phyloP scores from a whole-genome alignment of 1,140 invertebrate species.

The Drosophila pallidifrons region DNA sequence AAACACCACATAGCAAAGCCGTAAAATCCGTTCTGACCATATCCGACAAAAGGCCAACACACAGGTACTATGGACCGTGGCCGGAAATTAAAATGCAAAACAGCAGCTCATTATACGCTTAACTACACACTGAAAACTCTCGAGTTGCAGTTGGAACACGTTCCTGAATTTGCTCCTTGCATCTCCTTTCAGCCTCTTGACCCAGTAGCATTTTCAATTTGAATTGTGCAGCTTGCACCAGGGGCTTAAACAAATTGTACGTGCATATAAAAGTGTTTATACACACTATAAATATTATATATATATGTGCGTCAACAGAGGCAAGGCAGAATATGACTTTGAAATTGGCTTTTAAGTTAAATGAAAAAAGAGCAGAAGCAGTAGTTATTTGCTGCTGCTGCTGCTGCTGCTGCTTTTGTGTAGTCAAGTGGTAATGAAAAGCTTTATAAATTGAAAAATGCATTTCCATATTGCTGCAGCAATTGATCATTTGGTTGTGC shows the following conservation, averaged over 20 bases:
- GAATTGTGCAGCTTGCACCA: constrained; percentile 13
- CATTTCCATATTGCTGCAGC: not conserved
- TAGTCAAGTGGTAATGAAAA: not conserved
- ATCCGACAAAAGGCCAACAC: constrained; percentile 23
- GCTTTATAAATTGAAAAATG: not conserved
- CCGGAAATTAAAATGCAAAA: constrained; percentile 83
- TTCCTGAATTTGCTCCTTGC: constrained; percentile 8
- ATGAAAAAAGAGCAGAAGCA: not conserved
- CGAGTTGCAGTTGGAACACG: constrained; percentile 1
- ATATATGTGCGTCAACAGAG: too few relatives aligned
- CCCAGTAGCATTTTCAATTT: constrained; percentile 10
- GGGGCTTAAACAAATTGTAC: not conserved
- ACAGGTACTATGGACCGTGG: constrained; percentile 25
- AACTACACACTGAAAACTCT: constrained; percentile 55
- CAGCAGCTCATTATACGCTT: constrained; percentile 80
- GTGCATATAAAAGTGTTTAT: not conserved
- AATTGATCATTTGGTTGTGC: constrained; percentile 1
- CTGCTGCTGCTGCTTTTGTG: not conserved
- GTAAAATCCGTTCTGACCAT: constrained; percentile 54
- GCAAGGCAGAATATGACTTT: too few relatives aligned
- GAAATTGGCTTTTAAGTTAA: not conserved
- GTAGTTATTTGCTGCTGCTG: not conserved
- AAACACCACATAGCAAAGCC: constrained; percentile 47
- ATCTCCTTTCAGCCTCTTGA: not conserved
- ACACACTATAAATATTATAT: too few relatives aligned